Evolutionary conservation across 2,113 vertebrate species (phyloP), one percentile per base, ranked within the genome.

Genomic region (Myanophis thanlyinensis): DNA sequence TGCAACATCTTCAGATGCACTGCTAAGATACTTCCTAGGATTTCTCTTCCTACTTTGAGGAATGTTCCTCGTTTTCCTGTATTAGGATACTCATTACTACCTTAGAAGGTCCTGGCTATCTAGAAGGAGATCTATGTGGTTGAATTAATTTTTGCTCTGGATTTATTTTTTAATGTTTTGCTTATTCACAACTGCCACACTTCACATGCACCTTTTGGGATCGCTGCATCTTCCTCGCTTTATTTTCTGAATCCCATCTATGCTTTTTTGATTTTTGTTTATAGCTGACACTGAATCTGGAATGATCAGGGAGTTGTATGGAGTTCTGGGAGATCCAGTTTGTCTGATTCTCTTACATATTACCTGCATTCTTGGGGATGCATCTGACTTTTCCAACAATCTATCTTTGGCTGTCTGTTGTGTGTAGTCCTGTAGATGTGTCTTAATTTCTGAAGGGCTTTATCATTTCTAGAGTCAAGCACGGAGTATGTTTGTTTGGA

Each of bases 1-100:
- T 95, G 94, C 93, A 92, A 92, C 96, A 97, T 97, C 97, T 96
- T 97, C 97, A 88, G 94, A 96, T 93, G 96, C 94, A 93, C 95
- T 96, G 95, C 96, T 96, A 91, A 93, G 87, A 67, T 93, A 97
- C 89, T 93, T 93, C 95, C 94, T 96, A 95, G 95, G 94, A 95
- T 93, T 96, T 89, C 86, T 92, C 85, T 91, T 90, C 91, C 84
- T 95, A 93, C 30, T 86, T 59, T n/a, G 46, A 27, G 23, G 23
- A 85, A 85, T 46, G 23, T 4, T 89, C 30, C 85, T 44, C 9
- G 3, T 30, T 30, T 86, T 27, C 23, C 51, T 56, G 1, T 13
- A 18, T 90, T 46, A 53, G 91, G 95, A 85, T 93, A 23, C 46
- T 53, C 35, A 27, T 59, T 52, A 48, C 25, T 47, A 35, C 12